These are phyloP conservation scores for Sogatella furcifera DNA, from an alignment of 1,140 invertebrate genomes.

Conservation along the genomic window DNA sequence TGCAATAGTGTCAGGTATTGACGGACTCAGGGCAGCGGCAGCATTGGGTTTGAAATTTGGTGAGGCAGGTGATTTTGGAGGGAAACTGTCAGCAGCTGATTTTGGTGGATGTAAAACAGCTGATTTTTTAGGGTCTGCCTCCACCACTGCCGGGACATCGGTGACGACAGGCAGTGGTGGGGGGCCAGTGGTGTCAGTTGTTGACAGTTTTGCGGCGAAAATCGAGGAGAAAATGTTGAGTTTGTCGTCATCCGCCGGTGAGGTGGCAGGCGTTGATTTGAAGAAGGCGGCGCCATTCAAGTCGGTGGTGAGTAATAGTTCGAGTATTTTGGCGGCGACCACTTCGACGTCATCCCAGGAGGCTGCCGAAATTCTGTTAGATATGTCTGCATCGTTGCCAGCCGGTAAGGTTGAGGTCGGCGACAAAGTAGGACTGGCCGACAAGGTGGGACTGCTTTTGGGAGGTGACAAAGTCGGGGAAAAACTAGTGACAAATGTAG, in stretches of 20 bases:
- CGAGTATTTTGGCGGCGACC: not conserved
- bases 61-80: conserved; percentile 1
- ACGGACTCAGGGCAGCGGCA: not conserved
- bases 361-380: conserved; percentile 47
- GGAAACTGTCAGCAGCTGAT: no score
- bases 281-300: conserved; percentile 3
- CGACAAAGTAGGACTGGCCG: not conserved
- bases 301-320: no score
- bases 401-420: conserved; percentile 6
- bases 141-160: not conserved
- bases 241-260: no score
- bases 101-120: no score
- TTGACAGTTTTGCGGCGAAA: no score
- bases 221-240: no score
- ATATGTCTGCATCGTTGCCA: conserved; percentile 45
- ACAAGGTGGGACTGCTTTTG: no score
- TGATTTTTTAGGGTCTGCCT: not conserved
- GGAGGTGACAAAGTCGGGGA: no score
- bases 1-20: not conserved
- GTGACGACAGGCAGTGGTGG: not conserved
- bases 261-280: not conserved
- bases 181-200: not conserved
- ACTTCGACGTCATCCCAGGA: conserved; percentile 42
- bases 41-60: conserved; percentile 18
- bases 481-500: no score